phyloP scores from a whole-genome alignment of 2,113 vertebrate species.

The Eclectus roratus region DNA sequence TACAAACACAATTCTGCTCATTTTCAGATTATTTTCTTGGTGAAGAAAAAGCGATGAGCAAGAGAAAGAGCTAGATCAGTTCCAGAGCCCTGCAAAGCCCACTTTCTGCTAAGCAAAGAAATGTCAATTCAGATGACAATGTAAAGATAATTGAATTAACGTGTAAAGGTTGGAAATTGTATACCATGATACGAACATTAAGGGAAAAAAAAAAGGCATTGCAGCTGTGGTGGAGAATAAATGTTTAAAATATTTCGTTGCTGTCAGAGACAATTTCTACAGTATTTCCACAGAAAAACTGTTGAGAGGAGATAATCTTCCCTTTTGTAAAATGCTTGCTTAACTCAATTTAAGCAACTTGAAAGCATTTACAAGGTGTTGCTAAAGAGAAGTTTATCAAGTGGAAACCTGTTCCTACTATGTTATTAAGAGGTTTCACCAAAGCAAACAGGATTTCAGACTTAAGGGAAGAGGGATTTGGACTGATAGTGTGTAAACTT shows the following conservation, averaged over 20 bases:
- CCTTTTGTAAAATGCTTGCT: neutral
- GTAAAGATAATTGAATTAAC: neutral
- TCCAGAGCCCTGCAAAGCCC: neutral
- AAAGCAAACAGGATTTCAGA: conserved; percentile 5
- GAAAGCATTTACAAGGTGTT: neutral
- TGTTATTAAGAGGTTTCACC: neutral
- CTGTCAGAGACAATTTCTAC: neutral
- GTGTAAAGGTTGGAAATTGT: neutral
- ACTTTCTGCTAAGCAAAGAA: neutral
- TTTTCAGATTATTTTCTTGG: neutral
- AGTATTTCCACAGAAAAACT: neutral
- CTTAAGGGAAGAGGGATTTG: neutral
- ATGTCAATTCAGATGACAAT: neutral
- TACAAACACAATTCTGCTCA: neutral
- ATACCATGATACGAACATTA: neutral
- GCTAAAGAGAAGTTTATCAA: neutral
- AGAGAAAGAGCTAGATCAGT: neutral
- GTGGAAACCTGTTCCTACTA: neutral
- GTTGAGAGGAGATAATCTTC: neutral
- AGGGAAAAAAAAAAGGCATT: neutral
- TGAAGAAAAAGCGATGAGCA: neutral
- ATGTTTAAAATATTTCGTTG: neutral
- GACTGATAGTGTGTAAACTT: neutral
- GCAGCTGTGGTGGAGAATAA: neutral
- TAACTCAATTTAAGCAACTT: neutral